Evolutionary conservation across 2,888 invertebrate genomes (phyloP).

Genomic region (Artemia sinica): DNA sequence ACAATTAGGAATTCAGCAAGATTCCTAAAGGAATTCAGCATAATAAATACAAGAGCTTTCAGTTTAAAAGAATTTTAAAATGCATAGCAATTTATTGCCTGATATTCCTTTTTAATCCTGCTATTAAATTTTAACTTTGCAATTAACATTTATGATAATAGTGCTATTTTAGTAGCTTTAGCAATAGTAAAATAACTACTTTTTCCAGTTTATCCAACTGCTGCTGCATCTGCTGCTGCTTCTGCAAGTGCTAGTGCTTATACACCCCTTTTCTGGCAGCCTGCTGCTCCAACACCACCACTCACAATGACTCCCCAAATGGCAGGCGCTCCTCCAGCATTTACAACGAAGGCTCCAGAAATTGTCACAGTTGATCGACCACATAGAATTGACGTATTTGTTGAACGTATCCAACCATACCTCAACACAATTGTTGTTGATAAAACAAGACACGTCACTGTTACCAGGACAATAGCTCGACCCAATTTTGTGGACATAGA

Average conservation of each 20-base stretch:
- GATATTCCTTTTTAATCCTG: too few relatives aligned
- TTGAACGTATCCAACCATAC: slow-evolving; percentile 6
- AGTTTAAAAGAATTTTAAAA: too few relatives aligned
- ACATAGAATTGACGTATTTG: slow-evolving; percentile 11
- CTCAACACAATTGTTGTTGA: slow-evolving; percentile 1
- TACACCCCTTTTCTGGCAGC: slow-evolving; percentile 8
- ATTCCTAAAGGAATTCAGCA: too few relatives aligned
- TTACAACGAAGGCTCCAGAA: not conserved
- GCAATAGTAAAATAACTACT: not conserved
- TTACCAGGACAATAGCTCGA: not conserved
- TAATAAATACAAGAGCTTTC: too few relatives aligned
- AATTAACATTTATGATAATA: too few relatives aligned
- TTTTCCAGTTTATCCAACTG: not conserved
- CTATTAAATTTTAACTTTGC: too few relatives aligned
- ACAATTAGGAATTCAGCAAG: too few relatives aligned
- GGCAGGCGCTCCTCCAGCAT: not conserved
- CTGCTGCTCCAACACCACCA: not conserved
- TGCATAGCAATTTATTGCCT: too few relatives aligned
- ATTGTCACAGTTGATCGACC: slow-evolving; percentile 6
- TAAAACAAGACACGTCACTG: not conserved
- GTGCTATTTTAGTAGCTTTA: too few relatives aligned
- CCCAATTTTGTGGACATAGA: not conserved
- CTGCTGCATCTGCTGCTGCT: not conserved
- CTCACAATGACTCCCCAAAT: too few relatives aligned
- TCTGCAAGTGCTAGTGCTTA: not conserved